Conservation (phyloP, 1,140 invertebrate species). For the Heterodera schachtii region DNA sequence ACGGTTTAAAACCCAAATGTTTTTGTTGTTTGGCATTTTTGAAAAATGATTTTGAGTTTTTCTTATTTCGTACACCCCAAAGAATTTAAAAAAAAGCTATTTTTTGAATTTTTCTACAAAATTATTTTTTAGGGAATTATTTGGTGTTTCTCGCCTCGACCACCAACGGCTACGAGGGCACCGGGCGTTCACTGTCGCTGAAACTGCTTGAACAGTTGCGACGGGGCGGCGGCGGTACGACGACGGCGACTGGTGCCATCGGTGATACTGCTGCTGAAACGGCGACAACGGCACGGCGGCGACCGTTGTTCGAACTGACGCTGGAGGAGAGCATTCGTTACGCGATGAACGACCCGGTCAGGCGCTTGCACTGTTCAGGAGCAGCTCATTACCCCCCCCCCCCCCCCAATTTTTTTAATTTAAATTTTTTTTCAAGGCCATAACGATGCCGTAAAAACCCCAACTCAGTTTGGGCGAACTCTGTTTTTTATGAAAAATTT, state of each 20-base stretch:
- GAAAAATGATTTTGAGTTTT: too few relatives aligned
- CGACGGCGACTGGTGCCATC: constrained; percentile 58
- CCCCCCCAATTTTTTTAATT: too few relatives aligned
- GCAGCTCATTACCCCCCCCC: too few relatives aligned
- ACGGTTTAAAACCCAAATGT: too few relatives aligned
- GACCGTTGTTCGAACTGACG: constrained; percentile 69
- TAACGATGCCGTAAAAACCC: too few relatives aligned
- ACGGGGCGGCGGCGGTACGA: constrained; percentile 59
- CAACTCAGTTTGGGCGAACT: too few relatives aligned
- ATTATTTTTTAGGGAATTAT: constrained; percentile 75
- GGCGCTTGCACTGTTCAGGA: background rate
- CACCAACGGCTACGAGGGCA: constrained; percentile 97
- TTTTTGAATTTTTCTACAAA: constrained; percentile 2
- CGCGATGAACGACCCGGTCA: constrained; percentile 76
- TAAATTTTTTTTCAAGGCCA: too few relatives aligned
- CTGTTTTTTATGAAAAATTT: too few relatives aligned
- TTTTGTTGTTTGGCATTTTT: too few relatives aligned
- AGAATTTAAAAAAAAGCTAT: too few relatives aligned
- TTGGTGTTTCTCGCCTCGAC: constrained; percentile 94
- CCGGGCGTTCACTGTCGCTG: constrained; percentile 88
- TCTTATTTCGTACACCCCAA: too few relatives aligned
- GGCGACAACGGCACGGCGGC: constrained; percentile 32
- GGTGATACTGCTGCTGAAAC: constrained; percentile 42
- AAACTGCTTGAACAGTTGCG: constrained; percentile 88
- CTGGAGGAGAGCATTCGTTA: constrained; percentile 95